A percentile compares a stretch with the other conserved stretches of the same genome.
Conservation (phyloP, 2,113 vertebrate genomes). For the Crypturellus undulatus region DNA sequence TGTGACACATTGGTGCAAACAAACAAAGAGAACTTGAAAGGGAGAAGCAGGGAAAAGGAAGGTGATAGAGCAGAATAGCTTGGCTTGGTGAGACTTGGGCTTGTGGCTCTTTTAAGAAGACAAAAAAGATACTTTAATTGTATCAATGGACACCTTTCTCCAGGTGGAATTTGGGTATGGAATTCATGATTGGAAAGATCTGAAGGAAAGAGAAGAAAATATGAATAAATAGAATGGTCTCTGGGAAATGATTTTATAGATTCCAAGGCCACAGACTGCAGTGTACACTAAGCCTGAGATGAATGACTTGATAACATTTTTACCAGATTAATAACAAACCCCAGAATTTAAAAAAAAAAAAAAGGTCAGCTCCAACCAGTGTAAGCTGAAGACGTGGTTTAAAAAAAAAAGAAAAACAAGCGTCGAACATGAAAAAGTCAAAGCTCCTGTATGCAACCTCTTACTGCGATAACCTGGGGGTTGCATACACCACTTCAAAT, state of each 20-base stretch:
- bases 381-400: neutral
- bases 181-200: neutral
- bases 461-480: neutral
- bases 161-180: neutral
- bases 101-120: neutral
- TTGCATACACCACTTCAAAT: neutral
- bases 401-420: neutral
- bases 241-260: neutral
- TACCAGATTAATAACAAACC: neutral
- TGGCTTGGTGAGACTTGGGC: neutral
- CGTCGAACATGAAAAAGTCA: neutral
- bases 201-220: neutral
- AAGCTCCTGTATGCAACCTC: neutral
- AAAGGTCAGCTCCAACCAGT: neutral
- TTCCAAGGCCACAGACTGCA: neutral
- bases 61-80: neutral
- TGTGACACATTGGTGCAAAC: neutral
- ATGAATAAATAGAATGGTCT: neutral
- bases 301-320: constrained; percentile 6
- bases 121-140: neutral
- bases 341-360: neutral
- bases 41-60: neutral
- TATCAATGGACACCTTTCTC: neutral
- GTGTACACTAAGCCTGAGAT: neutral
- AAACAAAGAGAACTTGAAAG: neutral